Conservation (phyloP, 2,113 vertebrate species). For the Desmodus rotundus region DNA sequence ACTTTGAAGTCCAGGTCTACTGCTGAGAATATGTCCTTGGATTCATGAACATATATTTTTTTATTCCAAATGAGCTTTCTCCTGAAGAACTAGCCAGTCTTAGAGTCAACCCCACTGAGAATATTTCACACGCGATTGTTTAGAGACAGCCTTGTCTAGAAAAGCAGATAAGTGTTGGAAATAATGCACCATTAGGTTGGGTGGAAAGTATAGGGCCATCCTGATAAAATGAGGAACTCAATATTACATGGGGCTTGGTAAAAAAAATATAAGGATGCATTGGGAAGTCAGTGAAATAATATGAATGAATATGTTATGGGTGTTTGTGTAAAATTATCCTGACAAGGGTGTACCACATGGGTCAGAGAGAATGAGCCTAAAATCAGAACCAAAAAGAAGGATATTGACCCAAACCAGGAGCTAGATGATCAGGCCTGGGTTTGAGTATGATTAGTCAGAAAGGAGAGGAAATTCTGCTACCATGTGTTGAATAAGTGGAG, state of each 20-base stretch:
- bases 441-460: not conserved
- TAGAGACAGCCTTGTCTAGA: not conserved
- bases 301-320: not conserved
- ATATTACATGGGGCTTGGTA: not conserved
- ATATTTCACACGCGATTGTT: not conserved
- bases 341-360: not conserved
- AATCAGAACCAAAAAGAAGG: not conserved
- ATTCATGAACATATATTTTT: not conserved
- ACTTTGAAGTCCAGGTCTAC: not conserved
- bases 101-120: not conserved
- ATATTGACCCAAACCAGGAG: not conserved
- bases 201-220: not conserved
- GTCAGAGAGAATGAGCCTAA: not conserved
- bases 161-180: not conserved
- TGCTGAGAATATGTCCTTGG: not conserved
- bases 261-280: not conserved
- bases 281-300: not conserved
- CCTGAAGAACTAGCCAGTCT: not conserved
- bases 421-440: not conserved
- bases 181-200: not conserved
- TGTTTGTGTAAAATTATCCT: not conserved
- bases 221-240: not conserved
- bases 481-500: not conserved
- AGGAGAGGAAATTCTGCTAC: not conserved
- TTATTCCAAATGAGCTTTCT: not conserved